Conservation (phyloP, 1,140 invertebrate species). For the Leptopilina clavipes region DNA sequence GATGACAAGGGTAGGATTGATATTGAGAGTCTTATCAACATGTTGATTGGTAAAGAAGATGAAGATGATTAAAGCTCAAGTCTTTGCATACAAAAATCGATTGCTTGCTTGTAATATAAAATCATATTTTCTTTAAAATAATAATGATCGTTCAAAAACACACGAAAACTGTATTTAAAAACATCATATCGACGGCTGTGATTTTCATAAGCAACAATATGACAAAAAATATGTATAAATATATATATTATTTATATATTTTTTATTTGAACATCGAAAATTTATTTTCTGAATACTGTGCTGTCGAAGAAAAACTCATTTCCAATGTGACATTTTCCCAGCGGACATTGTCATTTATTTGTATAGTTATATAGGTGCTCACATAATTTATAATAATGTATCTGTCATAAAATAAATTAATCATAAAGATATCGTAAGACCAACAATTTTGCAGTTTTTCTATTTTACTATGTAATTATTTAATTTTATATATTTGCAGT, state of each 20-base stretch:
- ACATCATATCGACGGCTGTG: constrained; percentile 33
- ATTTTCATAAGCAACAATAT: not conserved
- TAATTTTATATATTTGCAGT: too few species aligned
- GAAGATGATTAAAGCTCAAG: constrained; percentile 77
- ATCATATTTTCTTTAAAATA: constrained; percentile 1
- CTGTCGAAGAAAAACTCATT: constrained; percentile 28
- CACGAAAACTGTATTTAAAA: constrained; percentile 44
- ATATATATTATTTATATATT: too few species aligned
- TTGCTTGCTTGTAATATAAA: not conserved
- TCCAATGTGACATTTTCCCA: constrained; percentile 3
- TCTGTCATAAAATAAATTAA: constrained; percentile 36
- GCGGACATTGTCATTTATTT: constrained; percentile 3
- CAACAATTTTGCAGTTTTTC: constrained; percentile 29
- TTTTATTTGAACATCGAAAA: constrained; percentile 11
- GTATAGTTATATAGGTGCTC: constrained; percentile 9
- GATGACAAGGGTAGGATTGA: constrained; percentile 95
- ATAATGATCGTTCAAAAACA: constrained; percentile 43
- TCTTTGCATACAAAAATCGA: constrained; percentile 5
- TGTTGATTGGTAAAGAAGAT: constrained; percentile 88
- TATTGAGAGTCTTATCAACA: constrained; percentile 89
- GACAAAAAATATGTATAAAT: too few species aligned
- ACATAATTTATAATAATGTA: constrained; percentile 36
- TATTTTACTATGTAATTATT: not conserved
- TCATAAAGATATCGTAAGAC: constrained; percentile 21
- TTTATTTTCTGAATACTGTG: not conserved